Percentiles rank a stretch among this genome's conserved stretches.
Evolutionary conservation across 2,113 vertebrate species (phyloP).

Genomic region (Nanger granti): DNA sequence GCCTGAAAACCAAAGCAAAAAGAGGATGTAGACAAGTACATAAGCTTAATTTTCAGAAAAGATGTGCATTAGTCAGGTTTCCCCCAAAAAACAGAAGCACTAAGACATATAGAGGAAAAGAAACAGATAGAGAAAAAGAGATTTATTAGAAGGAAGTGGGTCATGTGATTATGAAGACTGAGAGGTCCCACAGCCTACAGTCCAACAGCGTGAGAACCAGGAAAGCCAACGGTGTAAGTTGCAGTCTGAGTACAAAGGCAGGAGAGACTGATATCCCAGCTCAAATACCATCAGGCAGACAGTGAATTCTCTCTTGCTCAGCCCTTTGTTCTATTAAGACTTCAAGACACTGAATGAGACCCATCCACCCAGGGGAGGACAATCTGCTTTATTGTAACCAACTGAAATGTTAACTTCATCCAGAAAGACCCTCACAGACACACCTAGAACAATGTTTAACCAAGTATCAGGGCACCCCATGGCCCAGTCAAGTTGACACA

Average conservation of each 20-base stretch:
- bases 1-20: not conserved
- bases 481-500: not conserved
- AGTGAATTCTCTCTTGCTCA: not conserved
- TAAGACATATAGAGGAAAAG: not conserved
- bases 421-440: not conserved
- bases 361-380: not conserved
- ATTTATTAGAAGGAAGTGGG: not conserved
- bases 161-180: not conserved
- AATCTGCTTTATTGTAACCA: not conserved
- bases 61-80: not conserved
- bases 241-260: not conserved
- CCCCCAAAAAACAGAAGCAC: not conserved
- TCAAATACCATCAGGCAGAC: not conserved
- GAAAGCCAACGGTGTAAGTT: not conserved
- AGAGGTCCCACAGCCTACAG: not conserved
- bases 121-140: not conserved
- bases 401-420: not conserved
- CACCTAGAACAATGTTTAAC: not conserved
- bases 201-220: not conserved
- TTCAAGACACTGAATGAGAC: not conserved
- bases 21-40: not conserved
- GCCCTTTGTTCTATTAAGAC: not conserved
- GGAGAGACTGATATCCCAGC: not conserved
- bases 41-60: not conserved
- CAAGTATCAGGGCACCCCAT: not conserved